Percentiles rank a stretch among this genome's conserved stretches.
These are phyloP conservation scores for Neosilurus mollespiculum DNA, from an alignment of 2,797 vertebrate species.

Conservation along the genomic window DNA sequence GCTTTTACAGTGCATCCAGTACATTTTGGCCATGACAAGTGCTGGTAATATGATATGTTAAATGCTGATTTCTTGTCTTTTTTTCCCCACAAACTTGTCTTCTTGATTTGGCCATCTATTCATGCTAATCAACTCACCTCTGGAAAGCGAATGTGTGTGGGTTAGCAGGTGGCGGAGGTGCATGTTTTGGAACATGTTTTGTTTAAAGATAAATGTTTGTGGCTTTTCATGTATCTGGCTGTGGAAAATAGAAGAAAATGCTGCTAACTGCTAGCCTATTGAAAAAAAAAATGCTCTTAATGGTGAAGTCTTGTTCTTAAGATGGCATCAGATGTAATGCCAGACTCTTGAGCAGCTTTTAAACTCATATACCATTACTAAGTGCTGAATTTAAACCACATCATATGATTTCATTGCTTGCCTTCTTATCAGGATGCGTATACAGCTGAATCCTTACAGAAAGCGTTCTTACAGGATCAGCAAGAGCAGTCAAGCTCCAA, in stretches of 20 bases:
- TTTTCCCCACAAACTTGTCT: too few relatives aligned
- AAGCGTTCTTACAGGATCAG: slow-evolving; percentile 58
- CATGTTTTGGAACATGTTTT: neutral
- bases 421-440: slow-evolving; percentile 59
- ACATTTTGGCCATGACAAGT: neutral
- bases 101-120: neutral
- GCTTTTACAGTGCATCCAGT: neutral
- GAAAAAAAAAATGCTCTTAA: too few relatives aligned
- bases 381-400: neutral
- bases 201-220: neutral
- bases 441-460: slow-evolving; percentile 62
- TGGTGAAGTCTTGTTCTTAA: neutral
- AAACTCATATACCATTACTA: neutral
- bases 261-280: too few relatives aligned
- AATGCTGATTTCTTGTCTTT: too few relatives aligned
- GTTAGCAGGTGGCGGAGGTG: neutral
- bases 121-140: neutral
- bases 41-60: too few relatives aligned
- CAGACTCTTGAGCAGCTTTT: neutral
- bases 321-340: too few relatives aligned
- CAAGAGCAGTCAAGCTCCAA: slow-evolving; percentile 69
- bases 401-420: neutral
- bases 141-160: neutral
- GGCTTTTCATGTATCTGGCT: neutral
- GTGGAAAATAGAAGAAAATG: neutral